Evolutionary conservation across 2,888 invertebrate species (phyloP), one percentile per base, ranked within the genome.

Genomic region (Rhagonycha fulva): DNA sequence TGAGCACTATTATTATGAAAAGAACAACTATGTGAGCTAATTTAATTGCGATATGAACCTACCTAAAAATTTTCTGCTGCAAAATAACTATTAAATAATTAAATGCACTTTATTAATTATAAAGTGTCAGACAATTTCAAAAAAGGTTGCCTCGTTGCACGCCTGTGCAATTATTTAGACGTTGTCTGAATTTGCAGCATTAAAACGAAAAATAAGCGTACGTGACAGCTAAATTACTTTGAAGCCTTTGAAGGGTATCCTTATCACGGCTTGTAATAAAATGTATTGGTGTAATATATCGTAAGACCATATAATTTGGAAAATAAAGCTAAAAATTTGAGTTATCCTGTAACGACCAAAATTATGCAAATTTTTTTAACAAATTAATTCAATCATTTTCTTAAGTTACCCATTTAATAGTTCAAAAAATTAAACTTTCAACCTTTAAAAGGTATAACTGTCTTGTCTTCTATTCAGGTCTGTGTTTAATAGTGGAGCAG

Each of bases 121-220:
- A 47, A 47, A 47, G 47, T 47, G 47, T 47, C 47, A 47, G 47
- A n/a, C n/a, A 47, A 47, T 47, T 47, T 47, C 47, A 47, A 47
- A 62, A 67, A 68, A 61, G 30, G 72, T 66, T 62, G 60, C 60
- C 61, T 61, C 72, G 67, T 72, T 61, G 72, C 68, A 68, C 68
- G 72, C 68, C 62, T 72, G 62, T 14, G 30, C 67, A 72, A 68
- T 72, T 61, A 30, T 62, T 68, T 67, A 62, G 61, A 68, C 72
- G 72, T 72, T 61, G 67, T 11, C n/a, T 72, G 24, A 60, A 60
- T 23, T 30, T 60, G 66, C n/a, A 72, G 66, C 60, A 67, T 47
- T 67, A 72, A 66, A 24, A 66, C 60, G 14, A 66, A 32, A 72
- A 30, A 66, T 12, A 62, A 28, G 32, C 47, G 7, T 47, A 60